These are phyloP conservation scores for Lathamus discolor DNA, from an alignment of 2,113 vertebrate genomes.

Conservation along the genomic window DNA sequence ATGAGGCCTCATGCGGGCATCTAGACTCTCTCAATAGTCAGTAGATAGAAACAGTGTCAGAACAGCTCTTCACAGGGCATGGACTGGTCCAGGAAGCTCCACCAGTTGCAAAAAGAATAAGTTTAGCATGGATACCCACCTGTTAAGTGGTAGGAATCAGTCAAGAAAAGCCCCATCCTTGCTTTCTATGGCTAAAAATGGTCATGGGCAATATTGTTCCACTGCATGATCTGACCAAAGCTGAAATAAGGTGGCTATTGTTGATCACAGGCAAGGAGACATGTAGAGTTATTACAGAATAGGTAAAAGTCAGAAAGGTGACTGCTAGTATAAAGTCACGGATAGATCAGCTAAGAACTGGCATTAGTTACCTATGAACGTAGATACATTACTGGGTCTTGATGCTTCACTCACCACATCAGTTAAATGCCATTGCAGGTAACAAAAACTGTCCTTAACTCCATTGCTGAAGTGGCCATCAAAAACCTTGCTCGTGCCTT, in stretches of 20 bases:
- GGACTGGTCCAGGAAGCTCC: not conserved
- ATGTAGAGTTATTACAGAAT: not conserved
- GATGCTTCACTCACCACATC: not conserved
- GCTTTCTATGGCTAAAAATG: not conserved
- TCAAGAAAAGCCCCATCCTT: not conserved
- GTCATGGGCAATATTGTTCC: not conserved
- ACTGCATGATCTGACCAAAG: not conserved
- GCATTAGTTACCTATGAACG: not conserved
- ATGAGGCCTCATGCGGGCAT: conserved; percentile 8
- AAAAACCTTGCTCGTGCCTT: rapidly evolving
- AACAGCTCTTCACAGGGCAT: not conserved
- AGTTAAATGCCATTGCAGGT: not conserved
- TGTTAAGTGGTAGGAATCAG: not conserved
- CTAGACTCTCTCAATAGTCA: conserved; percentile 3
- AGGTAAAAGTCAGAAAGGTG: not conserved
- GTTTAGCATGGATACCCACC: not conserved
- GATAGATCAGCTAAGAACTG: not conserved
- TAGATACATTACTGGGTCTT: not conserved
- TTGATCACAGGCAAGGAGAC: not conserved
- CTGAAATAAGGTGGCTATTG: not conserved
- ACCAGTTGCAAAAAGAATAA: conserved; percentile 9
- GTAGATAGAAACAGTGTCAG: not conserved
- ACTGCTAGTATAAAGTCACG: not conserved
- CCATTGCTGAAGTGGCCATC: not conserved
- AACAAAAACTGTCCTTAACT: not conserved